Base-by-base conservation (phyloP, 2,888 invertebrate species). In the Sialis fuliginosa region DNA sequence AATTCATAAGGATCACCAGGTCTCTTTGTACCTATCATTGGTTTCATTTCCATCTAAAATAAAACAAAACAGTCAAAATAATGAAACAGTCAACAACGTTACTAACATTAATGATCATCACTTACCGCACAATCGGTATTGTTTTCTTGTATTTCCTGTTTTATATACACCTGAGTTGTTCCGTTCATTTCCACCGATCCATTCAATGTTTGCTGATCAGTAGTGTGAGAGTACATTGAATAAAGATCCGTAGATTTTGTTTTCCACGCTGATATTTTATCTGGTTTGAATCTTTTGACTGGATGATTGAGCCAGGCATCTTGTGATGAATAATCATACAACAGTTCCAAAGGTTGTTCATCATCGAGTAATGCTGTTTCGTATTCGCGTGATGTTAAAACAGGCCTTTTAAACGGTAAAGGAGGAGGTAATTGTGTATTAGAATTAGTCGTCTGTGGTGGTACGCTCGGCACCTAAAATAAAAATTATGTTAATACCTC, bases 301-400 rank as follows among this genome's bases (percentile, higher is more conserved):
- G 91, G 90, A 68, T 90, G 86, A 63, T 90, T 82, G 59, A 90
- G 71, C 91, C 90, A 91, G 40, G 82, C 83, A 61, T 85, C 77
- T 54, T 87, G 74, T 56, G 81, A 79, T 54, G 86, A 75, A 68
- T 90, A 91, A 67, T 93, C 91, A 66, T 93, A 93, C 13, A 95
- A 74, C 68, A 84, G 75, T 55, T 85, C 81, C 53, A 85, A 72
- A 48, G 80, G 76, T 56, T 79, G 78, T 60, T 83, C 84, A 61
- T 91, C 89, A 56, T 88, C 88, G 31, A 81, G 75, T 47, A 84
- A 72, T 56, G 81, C 80, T 49, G 77, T 77, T 57, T 90, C 87
- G 54, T 82, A 79, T 58, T 86, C 86, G 57, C 81, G 80, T 44
- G 79, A 76, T 45, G 77, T 79, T 57, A 93, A 72, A 52, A 76